Percentiles rank a stretch among this genome's conserved stretches.
phyloP scores from a whole-genome alignment of 2,888 invertebrate genomes.

The Stomorhina lunata region DNA sequence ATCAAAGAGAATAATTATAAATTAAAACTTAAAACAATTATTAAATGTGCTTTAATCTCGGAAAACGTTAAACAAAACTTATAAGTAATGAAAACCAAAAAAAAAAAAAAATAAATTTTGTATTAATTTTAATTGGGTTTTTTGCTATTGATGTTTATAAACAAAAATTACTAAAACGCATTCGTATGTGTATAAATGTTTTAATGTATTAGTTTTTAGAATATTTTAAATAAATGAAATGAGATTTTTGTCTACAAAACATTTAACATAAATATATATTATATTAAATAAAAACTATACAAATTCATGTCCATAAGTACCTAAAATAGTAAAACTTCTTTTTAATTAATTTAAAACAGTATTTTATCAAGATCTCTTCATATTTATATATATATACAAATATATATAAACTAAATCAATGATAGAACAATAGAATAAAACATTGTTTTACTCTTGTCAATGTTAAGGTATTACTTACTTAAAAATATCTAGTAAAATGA shows the following conservation, averaged over 20 bases:
- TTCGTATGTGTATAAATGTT: too few species aligned
- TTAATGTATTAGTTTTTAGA: neutral
- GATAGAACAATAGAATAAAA: neutral
- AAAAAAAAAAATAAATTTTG: neutral
- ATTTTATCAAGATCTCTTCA: constrained; percentile 19
- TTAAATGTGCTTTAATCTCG: constrained; percentile 52
- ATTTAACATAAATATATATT: neutral
- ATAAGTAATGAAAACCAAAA: neutral
- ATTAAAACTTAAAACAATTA: constrained; percentile 46
- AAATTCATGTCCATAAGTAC: constrained; percentile 57
- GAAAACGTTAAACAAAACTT: neutral
- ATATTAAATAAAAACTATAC: neutral
- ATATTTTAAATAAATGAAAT: neutral
- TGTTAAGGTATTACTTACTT: too few species aligned
- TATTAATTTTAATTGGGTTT: constrained; percentile 4
- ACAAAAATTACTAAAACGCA: neutral
- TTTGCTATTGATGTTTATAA: constrained; percentile 31
- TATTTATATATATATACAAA: too few species aligned
- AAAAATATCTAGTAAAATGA: neutral
- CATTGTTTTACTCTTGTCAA: too few species aligned
- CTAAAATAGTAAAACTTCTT: constrained; percentile 46
- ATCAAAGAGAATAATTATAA: neutral
- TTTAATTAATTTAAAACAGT: constrained; percentile 12
- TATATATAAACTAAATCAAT: neutral
- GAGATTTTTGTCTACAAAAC: neutral